Conservation (phyloP, 2,797 vertebrate genomes). For the Cuculus canorus region DNA sequence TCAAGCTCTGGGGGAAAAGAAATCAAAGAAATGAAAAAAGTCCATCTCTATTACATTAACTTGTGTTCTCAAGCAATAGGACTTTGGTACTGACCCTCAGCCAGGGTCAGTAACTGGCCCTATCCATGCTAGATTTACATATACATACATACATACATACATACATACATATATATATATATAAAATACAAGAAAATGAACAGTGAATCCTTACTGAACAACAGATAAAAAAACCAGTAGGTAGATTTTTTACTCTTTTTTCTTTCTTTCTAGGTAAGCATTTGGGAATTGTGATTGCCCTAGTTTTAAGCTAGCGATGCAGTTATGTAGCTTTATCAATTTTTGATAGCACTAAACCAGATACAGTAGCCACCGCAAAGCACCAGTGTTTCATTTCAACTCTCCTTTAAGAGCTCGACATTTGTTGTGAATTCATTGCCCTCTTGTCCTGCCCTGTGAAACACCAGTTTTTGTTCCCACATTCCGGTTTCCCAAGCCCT, state of each 20-base stretch:
- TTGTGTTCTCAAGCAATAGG: background rate
- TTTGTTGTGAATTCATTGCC: background rate
- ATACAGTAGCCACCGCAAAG: background rate
- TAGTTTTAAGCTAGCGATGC: background rate
- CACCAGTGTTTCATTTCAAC: fast-evolving
- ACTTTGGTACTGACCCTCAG: background rate
- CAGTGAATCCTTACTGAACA: background rate
- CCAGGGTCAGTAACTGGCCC: background rate
- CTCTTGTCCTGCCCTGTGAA: background rate
- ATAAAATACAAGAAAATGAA: background rate
- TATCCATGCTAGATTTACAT: background rate
- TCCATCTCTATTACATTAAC: background rate
- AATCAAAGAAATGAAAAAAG: background rate
- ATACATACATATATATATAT: too few species aligned
- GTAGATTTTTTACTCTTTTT: background rate
- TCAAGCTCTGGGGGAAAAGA: background rate
- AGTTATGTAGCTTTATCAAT: background rate
- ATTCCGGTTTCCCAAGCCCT: background rate
- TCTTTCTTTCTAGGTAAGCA: background rate
- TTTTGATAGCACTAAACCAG: background rate
- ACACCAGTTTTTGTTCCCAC: background rate
- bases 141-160: too few species aligned
- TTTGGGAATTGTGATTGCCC: background rate
- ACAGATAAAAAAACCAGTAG: background rate
- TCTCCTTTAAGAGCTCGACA: background rate